Base-by-base conservation (phyloP, 2,888 invertebrate genomes). In the Hemithea aestivaria region DNA sequence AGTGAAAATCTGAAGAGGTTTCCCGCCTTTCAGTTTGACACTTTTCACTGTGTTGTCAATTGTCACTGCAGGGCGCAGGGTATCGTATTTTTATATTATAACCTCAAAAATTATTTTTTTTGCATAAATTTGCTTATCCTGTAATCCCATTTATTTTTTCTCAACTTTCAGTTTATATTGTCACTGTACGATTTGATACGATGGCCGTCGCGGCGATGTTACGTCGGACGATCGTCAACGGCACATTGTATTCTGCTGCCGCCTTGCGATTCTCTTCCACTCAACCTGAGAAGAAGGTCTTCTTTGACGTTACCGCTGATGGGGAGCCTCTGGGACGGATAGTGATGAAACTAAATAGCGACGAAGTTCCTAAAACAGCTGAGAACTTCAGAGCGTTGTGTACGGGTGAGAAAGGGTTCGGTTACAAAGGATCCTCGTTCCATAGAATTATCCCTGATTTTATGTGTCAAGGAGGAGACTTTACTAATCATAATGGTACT, bases 381-480 rank as follows among this genome's bases (percentile, higher is more conserved):
- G 96, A 97, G 73, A 99, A 99, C 78, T 99, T 99, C 91, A 92
- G 98, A 54, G 94, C 95, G 7, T 88, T 98, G 34, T 98, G 98
- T 84, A 83, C 85, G 0, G 85, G 84, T 10, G 85, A 85, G 48
- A 85, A 85, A 52, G 85, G 85, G 1, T 85, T 95, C 69, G 97
- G 97, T 9, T 98, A 94, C 89, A 96, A 96, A 83, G 94, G 94
- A 41, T 95, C 95, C 65, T 93, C 91, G 52, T 97, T 97, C 89
- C 97, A 97, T 76, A 76, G 85, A 58, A 94, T 98, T 61, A 98
- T 97, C 73, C 97, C 97, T 34, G 93, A 94, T 73, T 97, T 97
- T 87, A 98, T 98, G 97, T 96, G 96, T 76, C 97, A 97, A 89
- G 97, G 96, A 44, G 95, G 97, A 45, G 97, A 97, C 72, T 97